phyloP scores from a whole-genome alignment of 2,797 vertebrate genomes.

The Crocidura indochinensis region DNA sequence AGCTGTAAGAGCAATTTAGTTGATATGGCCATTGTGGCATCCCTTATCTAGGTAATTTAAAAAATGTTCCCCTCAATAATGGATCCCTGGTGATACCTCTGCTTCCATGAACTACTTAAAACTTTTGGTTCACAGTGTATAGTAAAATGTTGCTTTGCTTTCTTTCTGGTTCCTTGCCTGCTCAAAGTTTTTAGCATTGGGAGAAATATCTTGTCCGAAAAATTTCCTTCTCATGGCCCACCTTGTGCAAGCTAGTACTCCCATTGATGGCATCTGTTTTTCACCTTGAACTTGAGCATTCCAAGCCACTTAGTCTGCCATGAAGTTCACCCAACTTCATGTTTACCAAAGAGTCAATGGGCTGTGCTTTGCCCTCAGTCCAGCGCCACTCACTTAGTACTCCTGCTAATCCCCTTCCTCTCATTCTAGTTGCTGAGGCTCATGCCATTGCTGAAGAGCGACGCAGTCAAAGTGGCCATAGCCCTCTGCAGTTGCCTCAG shows the following conservation, averaged over 20 bases:
- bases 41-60: not conserved
- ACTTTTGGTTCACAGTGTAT: conserved; percentile 37
- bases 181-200: conserved; percentile 53
- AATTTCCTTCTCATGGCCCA: conserved; percentile 1
- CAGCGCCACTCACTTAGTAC: too few species aligned
- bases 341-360: not conserved
- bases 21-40: too few species aligned
- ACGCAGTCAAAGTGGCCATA: conserved; percentile 91
- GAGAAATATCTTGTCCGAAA: not conserved
- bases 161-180: conserved; percentile 40
- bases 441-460: conserved; percentile 96
- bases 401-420: not conserved
- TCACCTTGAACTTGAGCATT: not conserved
- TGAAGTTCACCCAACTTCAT: not conserved
- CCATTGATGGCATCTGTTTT: not conserved
- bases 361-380: not conserved
- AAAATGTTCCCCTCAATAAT: conserved; percentile 11
- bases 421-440: conserved; percentile 94
- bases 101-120: conserved; percentile 14
- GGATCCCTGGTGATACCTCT: conserved; percentile 32
- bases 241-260: not conserved
- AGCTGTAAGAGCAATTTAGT: too few species aligned
- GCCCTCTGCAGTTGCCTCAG: conserved; percentile 85
- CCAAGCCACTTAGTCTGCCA: not conserved
- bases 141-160: not conserved